phyloP scores from a whole-genome alignment of 2,888 invertebrate genomes.

The Criorhina ranunculi region DNA sequence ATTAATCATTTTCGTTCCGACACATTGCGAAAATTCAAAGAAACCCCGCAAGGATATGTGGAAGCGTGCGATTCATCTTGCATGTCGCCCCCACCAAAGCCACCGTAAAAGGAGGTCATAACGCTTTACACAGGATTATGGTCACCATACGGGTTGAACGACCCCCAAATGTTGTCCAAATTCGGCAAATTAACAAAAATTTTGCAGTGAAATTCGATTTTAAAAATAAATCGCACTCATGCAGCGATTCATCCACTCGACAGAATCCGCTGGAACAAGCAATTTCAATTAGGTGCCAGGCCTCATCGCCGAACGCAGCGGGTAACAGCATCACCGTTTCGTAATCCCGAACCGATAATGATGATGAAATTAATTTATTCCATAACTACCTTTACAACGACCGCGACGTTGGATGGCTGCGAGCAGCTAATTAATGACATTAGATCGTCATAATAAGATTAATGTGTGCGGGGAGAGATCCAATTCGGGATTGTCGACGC shows the following conservation, averaged over 20 bases:
- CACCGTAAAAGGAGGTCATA: slow-evolving; percentile 65
- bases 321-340: slow-evolving; percentile 24
- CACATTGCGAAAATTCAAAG: slow-evolving; percentile 39
- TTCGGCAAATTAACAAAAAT: slow-evolving; percentile 69
- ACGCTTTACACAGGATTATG: slow-evolving; percentile 55
- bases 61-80: slow-evolving; percentile 10
- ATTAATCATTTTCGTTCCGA: slow-evolving; percentile 67
- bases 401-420: slow-evolving; percentile 39
- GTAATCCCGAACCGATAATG: slow-evolving; percentile 50
- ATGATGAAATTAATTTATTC: slow-evolving; percentile 70
- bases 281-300: slow-evolving; percentile 75
- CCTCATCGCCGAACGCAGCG: slow-evolving; percentile 50
- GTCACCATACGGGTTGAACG: slow-evolving; percentile 52
- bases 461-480: slow-evolving; percentile 35
- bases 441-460: slow-evolving; percentile 73
- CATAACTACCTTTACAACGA: slow-evolving; percentile 39
- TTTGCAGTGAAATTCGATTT: slow-evolving; percentile 55
- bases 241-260: slow-evolving; percentile 34
- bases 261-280: slow-evolving; percentile 63
- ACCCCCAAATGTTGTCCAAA: slow-evolving; percentile 32
- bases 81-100: background rate
- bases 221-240: slow-evolving; percentile 70
- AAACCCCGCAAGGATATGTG: slow-evolving; percentile 27
- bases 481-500: slow-evolving; percentile 30
- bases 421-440: slow-evolving; percentile 63